Conservation (phyloP, 1,140 invertebrate genomes). For the Piezodorus guildinii region DNA sequence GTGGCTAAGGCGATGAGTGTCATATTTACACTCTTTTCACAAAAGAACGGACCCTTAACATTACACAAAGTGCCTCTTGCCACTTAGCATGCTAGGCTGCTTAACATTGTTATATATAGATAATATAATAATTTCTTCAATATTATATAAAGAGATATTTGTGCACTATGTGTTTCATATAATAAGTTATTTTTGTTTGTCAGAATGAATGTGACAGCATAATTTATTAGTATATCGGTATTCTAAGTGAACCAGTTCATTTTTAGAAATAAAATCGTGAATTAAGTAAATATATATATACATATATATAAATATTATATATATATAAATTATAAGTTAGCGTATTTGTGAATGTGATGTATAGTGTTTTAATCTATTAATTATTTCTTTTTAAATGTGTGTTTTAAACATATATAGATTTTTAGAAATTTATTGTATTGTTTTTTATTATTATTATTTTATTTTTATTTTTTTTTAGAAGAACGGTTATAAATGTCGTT, state of each 20-base stretch:
- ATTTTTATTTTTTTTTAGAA: conserved; percentile 16
- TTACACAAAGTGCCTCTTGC: conserved; percentile 26
- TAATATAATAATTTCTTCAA: conserved; percentile 9
- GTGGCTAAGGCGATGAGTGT: conserved; percentile 17
- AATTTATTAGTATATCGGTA: conserved; percentile 17
- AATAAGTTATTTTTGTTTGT: conserved; percentile 22
- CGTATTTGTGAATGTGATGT: conserved; percentile 28
- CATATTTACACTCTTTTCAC: conserved; percentile 18
- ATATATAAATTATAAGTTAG: conserved; percentile 22
- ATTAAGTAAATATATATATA: conserved; percentile 15
- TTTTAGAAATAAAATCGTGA: conserved; percentile 16
- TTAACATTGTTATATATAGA: conserved; percentile 21
- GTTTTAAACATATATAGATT: conserved; percentile 22
- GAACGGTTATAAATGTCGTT: conserved; percentile 1
- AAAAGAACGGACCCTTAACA: conserved; percentile 27
- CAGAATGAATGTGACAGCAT: conserved; percentile 23
- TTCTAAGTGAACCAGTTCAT: conserved; percentile 15
- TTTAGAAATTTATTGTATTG: conserved; percentile 22
- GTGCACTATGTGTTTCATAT: conserved; percentile 21
- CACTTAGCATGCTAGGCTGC: conserved; percentile 27
- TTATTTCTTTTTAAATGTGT: conserved; percentile 24
- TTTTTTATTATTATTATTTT: conserved; percentile 17
- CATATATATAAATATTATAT: conserved; percentile 18
- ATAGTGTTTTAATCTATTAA: conserved; percentile 25
- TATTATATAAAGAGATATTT: conserved; percentile 17